A percentile compares a stretch with the other conserved stretches of the same genome.
These are phyloP conservation scores for Dicrurus megarhynchus DNA, from an alignment of 2,113 vertebrate genomes.

Conservation along the genomic window DNA sequence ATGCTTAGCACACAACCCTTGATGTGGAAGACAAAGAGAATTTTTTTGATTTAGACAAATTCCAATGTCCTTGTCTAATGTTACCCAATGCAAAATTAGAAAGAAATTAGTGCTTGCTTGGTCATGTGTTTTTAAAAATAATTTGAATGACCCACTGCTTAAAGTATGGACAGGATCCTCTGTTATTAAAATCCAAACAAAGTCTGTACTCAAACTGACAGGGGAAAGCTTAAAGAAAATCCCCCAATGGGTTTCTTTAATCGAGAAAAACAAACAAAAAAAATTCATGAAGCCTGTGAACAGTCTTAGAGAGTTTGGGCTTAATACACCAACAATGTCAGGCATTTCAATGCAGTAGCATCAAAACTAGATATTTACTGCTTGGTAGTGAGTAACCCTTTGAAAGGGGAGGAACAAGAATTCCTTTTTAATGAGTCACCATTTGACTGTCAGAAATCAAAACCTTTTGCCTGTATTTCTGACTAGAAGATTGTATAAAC, in stretches of 20 bases:
- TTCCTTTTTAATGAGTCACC: slow-evolving; percentile 67
- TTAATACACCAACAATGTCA: slow-evolving; percentile 12
- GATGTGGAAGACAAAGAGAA: slow-evolving; percentile 22
- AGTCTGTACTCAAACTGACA: neutral
- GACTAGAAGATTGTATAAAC: neutral
- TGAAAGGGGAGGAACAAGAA: slow-evolving; percentile 57
- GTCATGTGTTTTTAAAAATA: slow-evolving; percentile 50
- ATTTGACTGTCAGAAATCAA: slow-evolving; percentile 59
- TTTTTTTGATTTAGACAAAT: slow-evolving; percentile 13
- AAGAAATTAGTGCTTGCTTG: slow-evolving; percentile 39
- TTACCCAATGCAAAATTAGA: slow-evolving; percentile 42
- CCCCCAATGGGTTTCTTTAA: neutral
- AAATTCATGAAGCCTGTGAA: neutral
- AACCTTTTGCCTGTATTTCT: slow-evolving; percentile 57
- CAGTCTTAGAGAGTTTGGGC: neutral
- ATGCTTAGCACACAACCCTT: neutral
- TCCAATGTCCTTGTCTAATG: neutral
- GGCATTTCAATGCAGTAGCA: slow-evolving; percentile 40
- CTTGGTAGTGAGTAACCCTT: slow-evolving; percentile 47
- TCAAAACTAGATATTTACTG: slow-evolving; percentile 58
- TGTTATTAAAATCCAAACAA: slow-evolving; percentile 25
- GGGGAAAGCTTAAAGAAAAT: neutral
- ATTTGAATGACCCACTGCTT: slow-evolving; percentile 34
- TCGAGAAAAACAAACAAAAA: neutral
- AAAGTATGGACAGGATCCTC: slow-evolving; percentile 6